A percentile compares a stretch with the other conserved stretches of the same genome.
These are phyloP conservation scores for Aporophyla nigra DNA, from an alignment of 2,888 invertebrate species.

Conservation along the genomic window DNA sequence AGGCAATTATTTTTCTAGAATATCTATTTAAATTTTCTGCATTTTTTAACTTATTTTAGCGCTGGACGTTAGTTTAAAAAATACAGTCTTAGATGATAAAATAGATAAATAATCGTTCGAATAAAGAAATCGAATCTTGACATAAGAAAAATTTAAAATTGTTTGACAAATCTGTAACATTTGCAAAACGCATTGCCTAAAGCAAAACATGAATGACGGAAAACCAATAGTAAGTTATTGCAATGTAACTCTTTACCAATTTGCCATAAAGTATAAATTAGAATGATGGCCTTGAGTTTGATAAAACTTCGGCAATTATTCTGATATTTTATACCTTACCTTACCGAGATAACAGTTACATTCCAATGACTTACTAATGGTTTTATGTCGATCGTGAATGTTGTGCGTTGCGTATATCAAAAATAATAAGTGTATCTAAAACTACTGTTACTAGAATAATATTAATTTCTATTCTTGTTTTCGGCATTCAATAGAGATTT, in stretches of 20 bases:
- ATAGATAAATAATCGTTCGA: slow-evolving; percentile 7
- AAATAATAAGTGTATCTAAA: neutral
- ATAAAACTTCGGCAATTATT: neutral
- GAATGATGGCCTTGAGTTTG: neutral
- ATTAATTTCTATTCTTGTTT: neutral
- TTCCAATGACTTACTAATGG: neutral
- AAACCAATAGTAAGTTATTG: neutral
- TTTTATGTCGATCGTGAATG: neutral
- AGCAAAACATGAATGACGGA: neutral
- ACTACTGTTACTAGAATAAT: neutral
- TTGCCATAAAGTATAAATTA: neutral
- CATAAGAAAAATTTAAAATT: neutral
- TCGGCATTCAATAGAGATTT: slow-evolving; percentile 4
- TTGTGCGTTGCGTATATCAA: neutral
- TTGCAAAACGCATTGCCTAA: neutral
- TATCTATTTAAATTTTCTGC: slow-evolving; percentile 40
- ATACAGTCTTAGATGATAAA: slow-evolving; percentile 13
- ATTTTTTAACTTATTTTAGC: slow-evolving; percentile 39
- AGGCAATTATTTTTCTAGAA: slow-evolving; percentile 30
- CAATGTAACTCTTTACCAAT: neutral
- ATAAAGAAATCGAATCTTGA: slow-evolving; percentile 10
- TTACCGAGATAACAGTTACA: neutral
- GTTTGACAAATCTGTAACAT: neutral
- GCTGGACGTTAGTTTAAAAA: slow-evolving; percentile 45
- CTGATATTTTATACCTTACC: neutral